These are phyloP conservation scores for Agrochola litura DNA, from an alignment of 2,888 invertebrate species.

Conservation along the genomic window DNA sequence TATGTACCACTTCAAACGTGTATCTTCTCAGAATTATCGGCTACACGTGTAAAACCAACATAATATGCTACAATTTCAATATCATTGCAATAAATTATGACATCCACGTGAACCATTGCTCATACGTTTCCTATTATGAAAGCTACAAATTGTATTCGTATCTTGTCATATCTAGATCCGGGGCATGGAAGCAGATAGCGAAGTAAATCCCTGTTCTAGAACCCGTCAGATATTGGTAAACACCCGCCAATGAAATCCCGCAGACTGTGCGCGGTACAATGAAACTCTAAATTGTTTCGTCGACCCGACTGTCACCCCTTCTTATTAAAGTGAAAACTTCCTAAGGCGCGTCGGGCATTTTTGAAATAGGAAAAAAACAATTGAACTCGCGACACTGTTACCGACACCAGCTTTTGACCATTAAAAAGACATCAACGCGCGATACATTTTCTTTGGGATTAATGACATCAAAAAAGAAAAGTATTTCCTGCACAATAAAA, in stretches of 20 bases:
- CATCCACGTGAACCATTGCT: conserved; percentile 31
- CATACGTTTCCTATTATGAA: conserved; percentile 36
- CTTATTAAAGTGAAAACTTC: conserved; percentile 18
- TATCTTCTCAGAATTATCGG: conserved; percentile 30
- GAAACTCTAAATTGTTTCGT: conserved; percentile 59
- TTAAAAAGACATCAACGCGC: too few relatives aligned
- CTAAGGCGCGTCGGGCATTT: too few relatives aligned
- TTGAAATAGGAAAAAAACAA: too few relatives aligned
- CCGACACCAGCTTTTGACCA: too few relatives aligned
- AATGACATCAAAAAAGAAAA: too few relatives aligned
- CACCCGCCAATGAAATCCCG: conserved; percentile 62
- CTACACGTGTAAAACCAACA: conserved; percentile 17
- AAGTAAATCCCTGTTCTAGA: conserved; percentile 57
- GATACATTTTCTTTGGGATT: too few relatives aligned
- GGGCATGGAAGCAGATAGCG: conserved; percentile 50
- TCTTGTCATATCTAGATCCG: conserved; percentile 54
- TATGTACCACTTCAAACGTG: conserved; percentile 27
- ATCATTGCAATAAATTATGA: conserved; percentile 37
- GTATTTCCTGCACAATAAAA: too few relatives aligned
- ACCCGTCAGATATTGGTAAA: conserved; percentile 63
- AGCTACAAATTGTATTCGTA: conserved; percentile 50
- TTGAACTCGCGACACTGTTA: too few relatives aligned
- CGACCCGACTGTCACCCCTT: conserved; percentile 18
- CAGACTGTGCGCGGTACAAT: conserved; percentile 15
- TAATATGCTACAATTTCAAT: conserved; percentile 27